Evolutionary conservation across 2,888 invertebrate species (phyloP).

Genomic region (Melipona bicolor): DNA sequence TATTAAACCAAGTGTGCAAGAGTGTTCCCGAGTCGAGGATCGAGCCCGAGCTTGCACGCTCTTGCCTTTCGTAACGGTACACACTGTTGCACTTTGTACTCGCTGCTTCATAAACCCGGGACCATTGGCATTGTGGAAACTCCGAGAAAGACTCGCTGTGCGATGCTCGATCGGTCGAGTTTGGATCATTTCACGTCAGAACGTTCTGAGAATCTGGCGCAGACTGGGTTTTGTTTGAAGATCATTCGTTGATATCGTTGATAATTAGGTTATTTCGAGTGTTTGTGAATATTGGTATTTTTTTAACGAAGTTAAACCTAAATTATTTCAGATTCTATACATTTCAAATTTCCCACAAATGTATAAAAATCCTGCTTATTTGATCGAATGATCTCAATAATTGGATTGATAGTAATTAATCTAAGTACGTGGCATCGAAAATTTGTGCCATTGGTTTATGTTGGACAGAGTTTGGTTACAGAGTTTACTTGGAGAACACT

Average conservation of each 20-base stretch:
- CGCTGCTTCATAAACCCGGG: constrained; percentile 18
- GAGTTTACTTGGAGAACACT: background rate
- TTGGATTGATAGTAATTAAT: background rate
- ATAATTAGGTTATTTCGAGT: no score
- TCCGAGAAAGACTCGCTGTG: background rate
- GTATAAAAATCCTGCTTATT: no score
- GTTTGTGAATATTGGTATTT: no score
- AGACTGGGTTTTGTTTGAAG: background rate
- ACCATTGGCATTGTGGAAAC: background rate
- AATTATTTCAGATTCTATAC: no score
- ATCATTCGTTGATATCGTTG: background rate
- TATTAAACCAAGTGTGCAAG: background rate
- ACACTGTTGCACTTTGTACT: constrained; percentile 29
- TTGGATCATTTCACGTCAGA: background rate
- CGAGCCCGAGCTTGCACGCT: constrained; percentile 13
- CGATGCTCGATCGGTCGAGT: background rate
- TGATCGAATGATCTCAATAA: background rate
- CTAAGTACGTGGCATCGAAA: background rate
- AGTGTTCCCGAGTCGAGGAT: background rate
- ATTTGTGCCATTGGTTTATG: background rate
- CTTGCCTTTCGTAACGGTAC: constrained; percentile 46
- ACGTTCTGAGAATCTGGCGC: background rate
- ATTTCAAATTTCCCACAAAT: no score
- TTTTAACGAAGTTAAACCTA: no score
- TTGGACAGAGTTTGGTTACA: background rate